Evolutionary conservation across 2,113 vertebrate genomes (phyloP).

Genomic region (Cairina moschata): DNA sequence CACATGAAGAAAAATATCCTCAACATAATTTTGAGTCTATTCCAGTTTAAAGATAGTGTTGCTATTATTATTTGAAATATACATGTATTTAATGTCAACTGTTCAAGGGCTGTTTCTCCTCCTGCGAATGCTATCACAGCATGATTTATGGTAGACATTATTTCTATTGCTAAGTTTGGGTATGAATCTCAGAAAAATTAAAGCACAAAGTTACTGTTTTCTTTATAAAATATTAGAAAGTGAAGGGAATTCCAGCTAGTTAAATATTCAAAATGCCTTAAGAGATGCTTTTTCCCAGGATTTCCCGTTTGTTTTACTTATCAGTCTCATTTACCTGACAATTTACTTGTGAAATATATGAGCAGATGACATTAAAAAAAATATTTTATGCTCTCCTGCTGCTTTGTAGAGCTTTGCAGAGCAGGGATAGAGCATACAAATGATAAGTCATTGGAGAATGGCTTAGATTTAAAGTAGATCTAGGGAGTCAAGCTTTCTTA

Average conservation of each 20-base stretch:
- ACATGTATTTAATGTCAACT: neutral
- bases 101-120: neutral
- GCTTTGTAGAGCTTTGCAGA: neutral
- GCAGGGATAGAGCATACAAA: neutral
- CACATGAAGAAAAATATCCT: neutral
- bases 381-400: neutral
- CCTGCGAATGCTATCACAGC: neutral
- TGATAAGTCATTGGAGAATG: neutral
- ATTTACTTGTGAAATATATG: neutral
- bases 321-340: neutral
- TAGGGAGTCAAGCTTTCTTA: neutral
- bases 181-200: neutral
- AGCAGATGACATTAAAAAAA: neutral
- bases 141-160: neutral
- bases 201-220: neutral
- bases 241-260: neutral
- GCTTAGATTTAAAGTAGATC: neutral
- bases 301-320: neutral
- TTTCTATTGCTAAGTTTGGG: neutral
- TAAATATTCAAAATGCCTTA: neutral
- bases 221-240: neutral
- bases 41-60: neutral
- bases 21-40: neutral
- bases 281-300: neutral
- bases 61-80: neutral